Evolutionary conservation across 1,140 invertebrate species (phyloP), one percentile per base, ranked within the genome.

Genomic region (Megalonaias nervosa): DNA sequence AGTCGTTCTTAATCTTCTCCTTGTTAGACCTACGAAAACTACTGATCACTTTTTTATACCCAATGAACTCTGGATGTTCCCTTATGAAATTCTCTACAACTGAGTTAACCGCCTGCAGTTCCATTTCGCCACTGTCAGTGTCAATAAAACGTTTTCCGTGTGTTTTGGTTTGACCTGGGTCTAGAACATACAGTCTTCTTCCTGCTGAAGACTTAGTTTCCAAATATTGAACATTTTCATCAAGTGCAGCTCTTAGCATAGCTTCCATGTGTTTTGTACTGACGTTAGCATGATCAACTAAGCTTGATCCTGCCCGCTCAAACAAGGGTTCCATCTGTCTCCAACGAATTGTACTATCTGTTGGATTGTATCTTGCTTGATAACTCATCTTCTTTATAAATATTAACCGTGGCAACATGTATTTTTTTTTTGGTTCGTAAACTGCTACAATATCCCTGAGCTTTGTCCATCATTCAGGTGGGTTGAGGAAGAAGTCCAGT

Each of bases 141-240:
- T 83, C 83, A 19, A 85, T 66, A n/a, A 65, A 81, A 59, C 61
- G 67, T 38, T 81, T 81, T 61, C 82, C 84, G 2, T 26, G 26
- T 26, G 26, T 26, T 26, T 31, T 31, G 2, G 1, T 2, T 31
- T 31, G 26, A 31, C 26, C 4, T 31, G 26, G 26, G 26, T 31
- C 80, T 17, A 85, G 56, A 14, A 74, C 67, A 75, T 83, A 85
- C 9, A 82, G 56, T 17, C 0, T 48, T 4, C 71, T 76, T 48
- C 70, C 68, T n/a, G 70, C 67, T 19, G 67, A 76, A 31, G 64
- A 16, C 66, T 71, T 77, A 60, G 82, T 74, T 73, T 85, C 84
- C 4, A 85, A n/a, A 65, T 84, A 85, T 31, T 83, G 82, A 5
- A 85, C 82, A 57, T 82, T 82, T 69, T 85, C 82, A 6, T 77